Evolutionary conservation across 2,888 invertebrate genomes (phyloP).

Genomic region (Ecliptopera silaceata): DNA sequence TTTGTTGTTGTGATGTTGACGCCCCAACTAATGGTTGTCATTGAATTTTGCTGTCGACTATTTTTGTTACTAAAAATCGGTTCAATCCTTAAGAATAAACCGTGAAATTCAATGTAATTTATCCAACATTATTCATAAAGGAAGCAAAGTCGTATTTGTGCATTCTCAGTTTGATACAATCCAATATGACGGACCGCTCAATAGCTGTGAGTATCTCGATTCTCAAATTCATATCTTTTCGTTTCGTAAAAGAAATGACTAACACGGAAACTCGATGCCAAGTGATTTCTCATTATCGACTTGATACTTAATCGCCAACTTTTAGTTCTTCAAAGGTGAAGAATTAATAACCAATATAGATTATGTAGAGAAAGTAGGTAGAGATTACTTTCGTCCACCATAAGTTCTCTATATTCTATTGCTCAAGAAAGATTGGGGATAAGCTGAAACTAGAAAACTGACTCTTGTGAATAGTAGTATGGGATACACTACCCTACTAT

Average conservation of each 20-base stretch:
- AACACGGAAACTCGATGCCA: slow-evolving; percentile 44
- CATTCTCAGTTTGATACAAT: background rate
- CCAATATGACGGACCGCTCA: slow-evolving; percentile 64
- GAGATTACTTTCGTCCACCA: no score
- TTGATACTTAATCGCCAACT: no score
- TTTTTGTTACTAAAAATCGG: slow-evolving; percentile 35
- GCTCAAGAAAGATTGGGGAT: no score
- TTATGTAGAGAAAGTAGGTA: no score
- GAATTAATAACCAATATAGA: no score
- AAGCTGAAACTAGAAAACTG: no score
- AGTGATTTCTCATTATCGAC: slow-evolving; percentile 13
- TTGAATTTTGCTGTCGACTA: slow-evolving; percentile 50
- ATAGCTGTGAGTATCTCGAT: slow-evolving; percentile 63
- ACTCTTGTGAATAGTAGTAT: no score
- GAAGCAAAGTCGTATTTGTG: background rate
- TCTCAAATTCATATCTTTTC: slow-evolving; percentile 20
- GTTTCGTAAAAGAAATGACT: slow-evolving; percentile 33
- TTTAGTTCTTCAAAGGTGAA: no score
- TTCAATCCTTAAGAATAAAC: background rate
- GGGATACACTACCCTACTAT: no score
- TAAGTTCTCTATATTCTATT: no score
- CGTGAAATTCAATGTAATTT: background rate
- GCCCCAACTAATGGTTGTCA: slow-evolving; percentile 69
- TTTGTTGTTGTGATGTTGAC: background rate
- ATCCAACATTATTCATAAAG: background rate